phyloP scores from a whole-genome alignment of 2,113 vertebrate species.

The Hepsetus odoe region DNA sequence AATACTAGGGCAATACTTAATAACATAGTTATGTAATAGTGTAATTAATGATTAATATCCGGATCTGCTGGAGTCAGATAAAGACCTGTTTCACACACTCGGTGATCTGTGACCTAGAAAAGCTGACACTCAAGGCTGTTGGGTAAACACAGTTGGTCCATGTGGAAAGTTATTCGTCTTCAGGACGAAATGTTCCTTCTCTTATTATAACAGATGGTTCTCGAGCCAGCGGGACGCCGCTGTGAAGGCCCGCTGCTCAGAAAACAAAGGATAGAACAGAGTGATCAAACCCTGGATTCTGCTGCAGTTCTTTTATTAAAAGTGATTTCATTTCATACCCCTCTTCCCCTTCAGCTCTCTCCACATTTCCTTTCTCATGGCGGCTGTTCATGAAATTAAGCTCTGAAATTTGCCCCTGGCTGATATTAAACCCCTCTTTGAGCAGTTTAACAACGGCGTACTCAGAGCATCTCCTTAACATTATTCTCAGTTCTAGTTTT shows the following conservation, averaged over 20 bases:
- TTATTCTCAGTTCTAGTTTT: no score
- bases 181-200: background rate
- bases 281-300: no score
- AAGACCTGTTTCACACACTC: background rate
- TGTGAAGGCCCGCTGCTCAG: background rate
- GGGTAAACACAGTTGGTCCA: background rate
- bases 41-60: background rate
- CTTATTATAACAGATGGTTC: background rate
- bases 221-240: background rate
- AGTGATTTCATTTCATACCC: background rate
- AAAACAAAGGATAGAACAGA: background rate
- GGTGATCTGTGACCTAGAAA: background rate
- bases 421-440: no score
- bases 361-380: no score
- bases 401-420: no score
- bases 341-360: no score
- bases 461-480: background rate
- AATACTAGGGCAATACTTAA: background rate
- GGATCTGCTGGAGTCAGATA: background rate
- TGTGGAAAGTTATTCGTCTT: background rate
- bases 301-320: background rate
- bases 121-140: background rate
- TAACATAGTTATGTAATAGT: background rate
- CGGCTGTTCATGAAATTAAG: no score
- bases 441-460: background rate